These are phyloP conservation scores for Ailuropoda melanoleuca DNA, from an alignment of 2,113 vertebrate species.

Conservation along the genomic window DNA sequence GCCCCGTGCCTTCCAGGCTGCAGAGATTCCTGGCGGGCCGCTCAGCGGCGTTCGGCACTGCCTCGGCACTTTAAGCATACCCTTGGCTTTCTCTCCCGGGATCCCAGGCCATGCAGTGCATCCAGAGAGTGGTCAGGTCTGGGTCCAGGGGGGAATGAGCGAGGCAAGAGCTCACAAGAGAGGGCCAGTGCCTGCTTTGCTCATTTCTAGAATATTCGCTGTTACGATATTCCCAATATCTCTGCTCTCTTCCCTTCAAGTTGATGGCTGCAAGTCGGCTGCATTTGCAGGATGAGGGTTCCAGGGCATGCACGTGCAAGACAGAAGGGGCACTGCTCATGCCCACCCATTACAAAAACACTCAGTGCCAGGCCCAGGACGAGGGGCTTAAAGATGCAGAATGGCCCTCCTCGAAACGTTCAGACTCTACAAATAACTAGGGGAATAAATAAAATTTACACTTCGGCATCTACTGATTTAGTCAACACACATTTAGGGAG, in stretches of 20 bases:
- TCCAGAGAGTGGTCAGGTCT: neutral
- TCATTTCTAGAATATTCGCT: neutral
- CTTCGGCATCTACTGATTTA: neutral
- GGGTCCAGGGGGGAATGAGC: too few species aligned
- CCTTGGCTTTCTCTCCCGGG: neutral
- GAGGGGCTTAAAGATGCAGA: neutral
- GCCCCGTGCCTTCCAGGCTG: rapidly evolving
- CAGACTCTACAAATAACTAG: neutral
- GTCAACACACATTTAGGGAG: neutral
- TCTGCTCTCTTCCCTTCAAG: neutral
- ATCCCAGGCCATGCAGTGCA: too few species aligned
- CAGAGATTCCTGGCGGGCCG: neutral
- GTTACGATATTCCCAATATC: neutral
- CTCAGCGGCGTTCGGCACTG: rapidly evolving
- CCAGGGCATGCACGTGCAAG: neutral
- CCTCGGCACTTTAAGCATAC: rapidly evolving
- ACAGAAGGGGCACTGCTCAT: neutral
- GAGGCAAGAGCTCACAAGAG: rapidly evolving
- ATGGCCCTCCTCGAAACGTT: neutral
- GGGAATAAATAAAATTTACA: neutral
- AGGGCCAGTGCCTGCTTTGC: neutral
- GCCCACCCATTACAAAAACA: neutral
- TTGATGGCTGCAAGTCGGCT: neutral
- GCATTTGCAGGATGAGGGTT: neutral
- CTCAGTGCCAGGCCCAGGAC: neutral